Base-by-base conservation (phyloP, 2,113 vertebrate species). In the Hemiscyllium ocellatum region DNA sequence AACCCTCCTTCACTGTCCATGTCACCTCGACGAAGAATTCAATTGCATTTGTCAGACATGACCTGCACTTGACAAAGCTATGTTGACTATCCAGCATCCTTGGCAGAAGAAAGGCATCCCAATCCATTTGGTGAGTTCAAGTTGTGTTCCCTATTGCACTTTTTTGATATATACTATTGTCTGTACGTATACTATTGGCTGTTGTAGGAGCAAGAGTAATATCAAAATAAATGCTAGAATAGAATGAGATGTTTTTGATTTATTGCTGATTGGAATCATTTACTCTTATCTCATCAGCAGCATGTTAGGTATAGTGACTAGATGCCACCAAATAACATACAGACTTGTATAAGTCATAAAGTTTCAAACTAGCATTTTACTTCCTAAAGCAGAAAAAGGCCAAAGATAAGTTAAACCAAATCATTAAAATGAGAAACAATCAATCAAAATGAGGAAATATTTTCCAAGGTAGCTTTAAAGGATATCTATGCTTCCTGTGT, bases 401-500 rank as follows among this genome's bases (percentile, higher is more conserved):
- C 50, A 24, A 42, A 47, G 68, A 52, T 72, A 95, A 95, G 72
- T 95, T 72, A 95, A 69, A 94, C 91, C 7, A 94, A 95, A 68
- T 52, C 93, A 72, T 70, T 70, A 68, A 50, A 95, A 95, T 12
- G 26, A 17, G 47, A 69, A 95, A 24, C 26, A 76, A 95, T 72
- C 69, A 76, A 95, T 76, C 94, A 95, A 95, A 95, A 70, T 70
- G 72, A 95, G 68, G 37, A 42, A 24, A 95, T 70, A 69, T 95
- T 50, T 50, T 72, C 42, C 47, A 76, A 72, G 68, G 69, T 50
- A 24, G 93, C 29, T 68, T 47, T 24, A 29, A 70, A 72, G 42
- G 47, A 95, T 47, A 72, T 52, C 42, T 26, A 26, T 72, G 33
- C 61, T 61, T 66, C 56, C 37, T 61, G 61, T 6, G 5, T 1